Evolutionary conservation across 2,113 vertebrate genomes (phyloP).

Genomic region (Deroptyus accipitrinus): DNA sequence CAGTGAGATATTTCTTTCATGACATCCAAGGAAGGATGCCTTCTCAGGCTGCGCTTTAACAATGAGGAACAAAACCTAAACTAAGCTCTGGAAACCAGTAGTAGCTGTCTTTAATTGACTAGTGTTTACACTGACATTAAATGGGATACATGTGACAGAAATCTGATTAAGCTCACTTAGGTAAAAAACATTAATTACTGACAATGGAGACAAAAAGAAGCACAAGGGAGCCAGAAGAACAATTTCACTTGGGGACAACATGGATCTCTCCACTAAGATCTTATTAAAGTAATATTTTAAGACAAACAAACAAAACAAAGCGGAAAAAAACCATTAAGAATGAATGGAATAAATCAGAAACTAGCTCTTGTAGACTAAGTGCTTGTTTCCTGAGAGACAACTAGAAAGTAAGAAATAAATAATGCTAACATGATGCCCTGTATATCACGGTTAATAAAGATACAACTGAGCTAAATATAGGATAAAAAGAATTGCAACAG

Average conservation of each 20-base stretch:
- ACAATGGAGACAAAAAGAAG: neutral
- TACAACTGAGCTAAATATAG: neutral
- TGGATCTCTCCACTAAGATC: neutral
- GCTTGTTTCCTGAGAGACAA: neutral
- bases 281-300: neutral
- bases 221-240: neutral
- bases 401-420: neutral
- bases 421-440: neutral
- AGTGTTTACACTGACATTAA: neutral
- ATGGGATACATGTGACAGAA: neutral
- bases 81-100: neutral
- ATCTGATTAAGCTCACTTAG: conserved; percentile 20
- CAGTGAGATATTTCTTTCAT: neutral
- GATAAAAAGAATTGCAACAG: neutral
- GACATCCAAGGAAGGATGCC: neutral
- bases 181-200: conserved; percentile 44
- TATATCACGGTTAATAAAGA: neutral
- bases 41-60: neutral
- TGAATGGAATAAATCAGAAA: conserved; percentile 36
- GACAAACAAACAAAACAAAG: neutral
- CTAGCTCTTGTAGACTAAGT: neutral
- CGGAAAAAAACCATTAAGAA: conserved; percentile 51
- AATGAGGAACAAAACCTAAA: neutral
- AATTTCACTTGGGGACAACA: neutral
- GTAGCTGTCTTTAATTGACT: neutral